Base-by-base conservation (phyloP, 2,888 invertebrate genomes). In the Scaptomyza cyrtandrae region DNA sequence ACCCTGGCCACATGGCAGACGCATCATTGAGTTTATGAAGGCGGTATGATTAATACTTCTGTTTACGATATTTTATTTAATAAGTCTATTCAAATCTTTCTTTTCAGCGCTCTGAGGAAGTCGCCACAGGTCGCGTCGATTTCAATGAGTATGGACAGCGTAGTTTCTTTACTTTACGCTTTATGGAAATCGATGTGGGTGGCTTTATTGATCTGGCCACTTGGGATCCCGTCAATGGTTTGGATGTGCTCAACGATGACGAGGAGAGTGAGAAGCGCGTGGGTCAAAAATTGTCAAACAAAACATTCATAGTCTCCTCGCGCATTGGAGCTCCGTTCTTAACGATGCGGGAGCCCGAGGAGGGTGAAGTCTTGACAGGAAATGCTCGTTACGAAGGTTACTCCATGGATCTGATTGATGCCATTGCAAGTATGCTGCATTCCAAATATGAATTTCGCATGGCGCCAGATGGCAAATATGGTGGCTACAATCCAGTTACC, bases 331-430 rank as follows among this genome's bases (percentile, higher is more conserved):
- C 94, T 7, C 97, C 97, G 0, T 97, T 95, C 90, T 91, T 96
- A 35, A 93, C 94, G 81, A 91, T 93, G 72, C 93, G 90, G 54
- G 91, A 91, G 31, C 91, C 94, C 1, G 92, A 93, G 71, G 94
- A 94, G 10, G 95, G 95, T 0, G 93, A 94, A 90, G 89, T 93
- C 1, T 87, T 94, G 14, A 93, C 93, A 41, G 97, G 96, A 0
- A 97, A 97, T 89, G 95, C 95, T 78, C 93, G 95, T 39, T 98
- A 95, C 90, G 96, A 97, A 91, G 98, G 98, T 1, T 99, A 97
- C 91, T 96, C 97, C 6, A 94, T 98, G 89, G 99, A 99, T 92
- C 93, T 99, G 27, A 96, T 99, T 80, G 94, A 96, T 70, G 95
- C 95, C 87, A 95, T 99, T 78, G 94, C 98, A 13, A 94, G 94